Percentiles rank a stretch among this genome's conserved stretches.
phyloP scores from a whole-genome alignment of 2,797 vertebrate genomes.

The Bucorvus abyssinicus region DNA sequence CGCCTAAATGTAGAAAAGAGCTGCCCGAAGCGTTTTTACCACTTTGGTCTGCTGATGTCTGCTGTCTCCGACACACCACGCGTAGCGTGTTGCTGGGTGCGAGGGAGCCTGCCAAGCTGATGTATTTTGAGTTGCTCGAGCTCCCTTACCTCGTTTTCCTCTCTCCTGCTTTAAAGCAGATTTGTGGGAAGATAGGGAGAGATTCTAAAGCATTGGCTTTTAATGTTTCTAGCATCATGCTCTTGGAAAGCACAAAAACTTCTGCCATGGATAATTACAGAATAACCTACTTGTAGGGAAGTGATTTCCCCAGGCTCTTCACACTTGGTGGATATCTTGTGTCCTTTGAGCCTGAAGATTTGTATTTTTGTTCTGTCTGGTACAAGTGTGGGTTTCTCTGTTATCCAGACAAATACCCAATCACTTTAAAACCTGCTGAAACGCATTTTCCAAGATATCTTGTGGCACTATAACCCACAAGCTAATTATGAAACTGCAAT shows the following conservation, averaged over 20 bases:
- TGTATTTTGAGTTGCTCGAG: not conserved
- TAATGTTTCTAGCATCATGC: not conserved
- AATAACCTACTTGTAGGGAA: not conserved
- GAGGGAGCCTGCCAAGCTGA: not conserved
- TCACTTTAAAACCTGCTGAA: slow-evolving; percentile 46
- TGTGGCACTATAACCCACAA: not conserved
- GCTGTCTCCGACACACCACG: not conserved
- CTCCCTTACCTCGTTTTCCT: not conserved
- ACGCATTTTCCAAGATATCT: not conserved
- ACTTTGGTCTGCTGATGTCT: not conserved
- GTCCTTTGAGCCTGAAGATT: slow-evolving; percentile 21
- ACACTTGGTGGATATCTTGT: not conserved
- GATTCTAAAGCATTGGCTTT: not conserved
- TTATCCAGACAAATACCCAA: slow-evolving; percentile 8
- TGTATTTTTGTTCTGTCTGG: not conserved
- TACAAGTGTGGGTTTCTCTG: slow-evolving; percentile 12
- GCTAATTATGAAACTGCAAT: slow-evolving; percentile 28
- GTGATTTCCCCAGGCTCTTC: not conserved
- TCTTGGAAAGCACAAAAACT: not conserved
- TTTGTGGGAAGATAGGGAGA: not conserved
- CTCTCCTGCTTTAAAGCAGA: not conserved
- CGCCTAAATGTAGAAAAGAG: not conserved
- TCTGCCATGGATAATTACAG: not conserved
- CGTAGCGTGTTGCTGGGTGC: not conserved
- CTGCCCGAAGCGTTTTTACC: not conserved